Evolutionary conservation across 2,797 vertebrate species (phyloP).

Genomic region (Hafferia zeledoni): DNA sequence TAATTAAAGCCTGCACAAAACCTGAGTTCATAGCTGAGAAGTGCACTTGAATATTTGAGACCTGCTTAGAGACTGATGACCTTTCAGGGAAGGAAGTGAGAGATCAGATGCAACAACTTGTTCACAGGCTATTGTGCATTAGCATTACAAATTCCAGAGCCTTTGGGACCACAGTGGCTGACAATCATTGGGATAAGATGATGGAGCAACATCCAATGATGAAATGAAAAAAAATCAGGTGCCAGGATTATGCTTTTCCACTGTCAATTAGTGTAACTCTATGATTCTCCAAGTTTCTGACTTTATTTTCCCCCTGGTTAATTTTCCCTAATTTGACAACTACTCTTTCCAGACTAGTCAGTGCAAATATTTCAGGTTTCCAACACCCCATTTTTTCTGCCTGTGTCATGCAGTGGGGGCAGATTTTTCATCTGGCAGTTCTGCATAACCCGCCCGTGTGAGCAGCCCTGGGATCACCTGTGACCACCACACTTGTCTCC

Average conservation of each 20-base stretch:
- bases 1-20: not conserved
- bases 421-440: not conserved
- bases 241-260: not conserved
- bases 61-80: not conserved
- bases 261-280: not conserved
- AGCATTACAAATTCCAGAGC: not conserved
- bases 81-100: not conserved
- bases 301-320: not conserved
- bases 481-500: not conserved
- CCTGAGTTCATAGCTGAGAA: not conserved
- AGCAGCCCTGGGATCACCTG: not conserved
- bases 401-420: accelerated
- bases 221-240: not conserved
- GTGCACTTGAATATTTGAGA: not conserved
- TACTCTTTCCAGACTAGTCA: not conserved
- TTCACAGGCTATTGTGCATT: not conserved
- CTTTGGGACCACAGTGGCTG: not conserved
- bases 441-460: not conserved
- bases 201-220: accelerated
- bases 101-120: not conserved
- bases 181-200: not conserved
- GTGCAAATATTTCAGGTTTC: not conserved
- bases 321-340: not conserved
- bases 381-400: not conserved
- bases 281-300: not conserved